Evolutionary conservation across 2,797 vertebrate genomes (phyloP).

Genomic region (Sebastes goodei): DNA sequence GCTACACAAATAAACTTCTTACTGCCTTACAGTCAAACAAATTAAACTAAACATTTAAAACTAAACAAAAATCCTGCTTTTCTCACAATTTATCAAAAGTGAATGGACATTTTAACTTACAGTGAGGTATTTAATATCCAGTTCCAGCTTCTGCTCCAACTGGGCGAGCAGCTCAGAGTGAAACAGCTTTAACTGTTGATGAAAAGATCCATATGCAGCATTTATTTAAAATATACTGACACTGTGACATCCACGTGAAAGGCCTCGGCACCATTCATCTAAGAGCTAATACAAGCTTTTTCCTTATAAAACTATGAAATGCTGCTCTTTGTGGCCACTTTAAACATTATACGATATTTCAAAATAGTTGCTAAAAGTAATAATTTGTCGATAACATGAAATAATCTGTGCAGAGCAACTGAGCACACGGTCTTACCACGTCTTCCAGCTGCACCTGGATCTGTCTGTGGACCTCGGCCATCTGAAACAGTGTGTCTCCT

Average conservation of each 20-base stretch:
- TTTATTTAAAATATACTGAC: not conserved
- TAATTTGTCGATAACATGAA: not conserved
- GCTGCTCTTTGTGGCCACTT: not conserved
- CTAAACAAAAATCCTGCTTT: not conserved
- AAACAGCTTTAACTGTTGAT: slow-evolving; percentile 85
- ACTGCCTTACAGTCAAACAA: not conserved
- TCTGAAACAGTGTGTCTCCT: slow-evolving; percentile 90
- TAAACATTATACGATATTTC: not conserved
- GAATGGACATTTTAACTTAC: slow-evolving; percentile 66
- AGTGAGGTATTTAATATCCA: slow-evolving; percentile 89
- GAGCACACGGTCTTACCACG: slow-evolving; percentile 77
- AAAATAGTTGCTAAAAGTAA: not conserved
- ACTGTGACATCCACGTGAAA: not conserved
- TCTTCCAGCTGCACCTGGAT: slow-evolving; percentile 90
- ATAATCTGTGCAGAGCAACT: not conserved
- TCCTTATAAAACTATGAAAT: not conserved
- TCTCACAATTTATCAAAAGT: not conserved
- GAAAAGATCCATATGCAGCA: not conserved
- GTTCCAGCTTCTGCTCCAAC: slow-evolving; percentile 88
- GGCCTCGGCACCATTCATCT: no score
- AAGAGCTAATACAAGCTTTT: not conserved
- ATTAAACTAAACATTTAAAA: not conserved
- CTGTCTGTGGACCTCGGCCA: slow-evolving; percentile 91
- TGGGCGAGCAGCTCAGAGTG: slow-evolving; percentile 88
- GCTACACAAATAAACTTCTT: not conserved